Base-by-base conservation (phyloP, 1,140 invertebrate genomes). In the Drosophila rufa region DNA sequence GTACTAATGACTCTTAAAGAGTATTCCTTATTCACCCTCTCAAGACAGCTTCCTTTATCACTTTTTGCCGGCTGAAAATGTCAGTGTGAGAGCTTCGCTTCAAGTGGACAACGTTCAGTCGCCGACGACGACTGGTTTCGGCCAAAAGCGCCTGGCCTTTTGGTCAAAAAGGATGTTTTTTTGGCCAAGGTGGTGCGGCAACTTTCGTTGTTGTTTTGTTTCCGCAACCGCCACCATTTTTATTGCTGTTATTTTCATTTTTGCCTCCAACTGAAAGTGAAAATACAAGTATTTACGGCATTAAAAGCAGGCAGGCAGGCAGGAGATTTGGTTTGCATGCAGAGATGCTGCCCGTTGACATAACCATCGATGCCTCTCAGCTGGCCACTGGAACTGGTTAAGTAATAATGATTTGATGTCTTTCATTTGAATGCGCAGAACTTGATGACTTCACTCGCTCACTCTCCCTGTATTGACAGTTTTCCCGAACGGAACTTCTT, bases 121-220 rank as follows among this genome's bases (percentile, higher is more conserved):
- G 50, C 14, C 30, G 33, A 7, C 61, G 61, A 33, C 50, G 76
- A 86, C 83, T 83, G 84, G 83, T 87, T 87, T 87, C 45, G 78
- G 45, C 68, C 65, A 66, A 62, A 43, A 62, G 62, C 67, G 62
- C 67, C 46, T 79, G 58, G 75, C 48, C 77, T 85, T 78, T 85
- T 70, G 75, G 69, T 85, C 61, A 71, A 83, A 86, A 86, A 89
- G 83, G 84, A 89, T 87, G 80, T 89, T 77, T 77, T 76, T 77
- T 70, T 79, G 76, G 40, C 45, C 45, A 45, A 77, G 66, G 55
- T 78, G 79, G 82, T 66, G 59, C 73, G 69, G 79, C 76, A 67
- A 79, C 77, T 84, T 89, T 80, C 80, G 80, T 78, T 80, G 80
- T 66, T 83, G 80, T 83, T 83, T 89, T 89, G 65, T 89, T 87